Evolutionary conservation across 2,113 vertebrate species (phyloP).

Genomic region (Phainopepla nitens): DNA sequence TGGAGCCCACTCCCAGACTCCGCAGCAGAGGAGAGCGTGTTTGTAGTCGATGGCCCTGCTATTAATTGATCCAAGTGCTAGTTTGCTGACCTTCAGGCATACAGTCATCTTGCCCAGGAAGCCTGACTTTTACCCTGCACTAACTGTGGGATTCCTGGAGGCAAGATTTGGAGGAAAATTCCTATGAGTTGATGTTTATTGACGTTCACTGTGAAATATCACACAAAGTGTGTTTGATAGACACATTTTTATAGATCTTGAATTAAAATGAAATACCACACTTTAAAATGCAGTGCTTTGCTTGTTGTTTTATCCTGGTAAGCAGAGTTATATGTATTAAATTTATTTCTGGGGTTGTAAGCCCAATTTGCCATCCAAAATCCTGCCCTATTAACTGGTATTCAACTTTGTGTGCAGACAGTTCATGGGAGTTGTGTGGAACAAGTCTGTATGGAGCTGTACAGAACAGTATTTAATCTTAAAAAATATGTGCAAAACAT

Average conservation of each 20-base stretch:
- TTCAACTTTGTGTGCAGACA: not conserved
- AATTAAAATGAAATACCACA: not conserved
- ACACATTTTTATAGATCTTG: not conserved
- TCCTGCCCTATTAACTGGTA: not conserved
- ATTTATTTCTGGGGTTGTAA: not conserved
- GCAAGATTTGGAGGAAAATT: not conserved
- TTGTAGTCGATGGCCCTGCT: fast-evolving
- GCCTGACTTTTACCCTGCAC: not conserved
- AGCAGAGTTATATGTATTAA: not conserved
- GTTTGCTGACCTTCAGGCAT: not conserved
- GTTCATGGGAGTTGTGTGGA: not conserved
- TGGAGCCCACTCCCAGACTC: fast-evolving
- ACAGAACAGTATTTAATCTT: not conserved
- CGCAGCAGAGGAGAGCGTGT: not conserved
- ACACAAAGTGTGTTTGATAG: not conserved
- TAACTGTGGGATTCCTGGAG: not conserved
- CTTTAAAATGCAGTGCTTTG: not conserved
- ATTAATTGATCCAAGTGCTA: not conserved
- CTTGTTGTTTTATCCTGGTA: not conserved
- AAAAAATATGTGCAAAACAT: not conserved
- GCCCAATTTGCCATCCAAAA: not conserved
- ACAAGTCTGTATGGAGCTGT: not conserved
- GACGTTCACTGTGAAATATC: not conserved
- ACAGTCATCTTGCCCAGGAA: not conserved
- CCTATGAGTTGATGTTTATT: not conserved